Conservation (phyloP, 2,797 vertebrate species). For the Furcifer pardalis region DNA sequence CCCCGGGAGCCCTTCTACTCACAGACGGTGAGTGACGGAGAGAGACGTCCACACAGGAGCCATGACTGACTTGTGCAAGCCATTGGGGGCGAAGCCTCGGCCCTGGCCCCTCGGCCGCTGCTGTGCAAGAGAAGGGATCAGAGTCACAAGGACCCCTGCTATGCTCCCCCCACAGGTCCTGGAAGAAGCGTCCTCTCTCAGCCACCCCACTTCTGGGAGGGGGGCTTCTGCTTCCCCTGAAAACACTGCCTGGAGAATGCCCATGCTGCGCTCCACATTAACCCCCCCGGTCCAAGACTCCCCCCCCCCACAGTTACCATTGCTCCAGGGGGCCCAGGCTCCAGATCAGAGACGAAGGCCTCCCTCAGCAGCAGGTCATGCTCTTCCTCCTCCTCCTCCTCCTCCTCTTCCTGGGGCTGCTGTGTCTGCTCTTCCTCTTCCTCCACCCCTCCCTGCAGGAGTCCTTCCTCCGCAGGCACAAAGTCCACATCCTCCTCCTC, state of each 20-base stretch:
- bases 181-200: neutral
- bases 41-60: constrained; percentile 77
- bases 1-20: constrained; percentile 42
- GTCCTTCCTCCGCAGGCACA: constrained; percentile 74
- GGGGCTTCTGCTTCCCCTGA: neutral
- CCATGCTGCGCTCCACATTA: neutral
- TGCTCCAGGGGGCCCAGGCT: constrained; percentile 33
- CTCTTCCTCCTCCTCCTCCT: constrained; percentile 33
- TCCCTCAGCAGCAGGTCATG: constrained; percentile 59
- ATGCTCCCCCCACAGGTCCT: too few species aligned
- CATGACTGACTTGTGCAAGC: constrained; percentile 80
- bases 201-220: neutral
- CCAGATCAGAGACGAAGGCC: constrained; percentile 65
- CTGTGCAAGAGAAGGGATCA: constrained; percentile 58
- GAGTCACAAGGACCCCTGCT: neutral
- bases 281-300: too few species aligned
- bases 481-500: constrained; percentile 83
- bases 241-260: neutral
- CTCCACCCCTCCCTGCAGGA: constrained; percentile 24
- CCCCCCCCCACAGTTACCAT: neutral
- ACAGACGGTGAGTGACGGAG: constrained; percentile 77
- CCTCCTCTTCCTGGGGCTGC: constrained; percentile 43
- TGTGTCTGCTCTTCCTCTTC: neutral
- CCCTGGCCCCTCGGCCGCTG: constrained; percentile 74
- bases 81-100: constrained; percentile 75